Evolutionary conservation across 1,140 invertebrate genomes (phyloP), one percentile per base, ranked within the genome.

Genomic region (Cotesia typhae): DNA sequence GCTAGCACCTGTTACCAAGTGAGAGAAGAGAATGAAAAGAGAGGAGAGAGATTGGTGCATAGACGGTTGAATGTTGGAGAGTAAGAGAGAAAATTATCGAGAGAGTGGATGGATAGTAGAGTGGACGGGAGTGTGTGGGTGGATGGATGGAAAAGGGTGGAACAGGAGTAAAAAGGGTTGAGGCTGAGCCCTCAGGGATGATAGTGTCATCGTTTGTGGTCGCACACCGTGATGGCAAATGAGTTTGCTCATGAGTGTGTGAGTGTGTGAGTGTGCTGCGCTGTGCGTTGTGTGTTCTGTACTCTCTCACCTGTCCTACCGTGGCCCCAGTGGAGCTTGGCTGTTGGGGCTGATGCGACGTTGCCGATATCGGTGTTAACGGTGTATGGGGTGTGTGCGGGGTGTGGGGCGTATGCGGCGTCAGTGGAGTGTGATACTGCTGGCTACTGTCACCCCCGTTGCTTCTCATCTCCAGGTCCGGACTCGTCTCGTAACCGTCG

Each of bases 401-500:
- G 72, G 86, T 89, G 78, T 89, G 88, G 35, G 88, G 88, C 73
- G 88, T 89, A 55, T 89, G 88, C 37, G 88, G 88, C 80, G 85
- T 86, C 76, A 87, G 82, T 61, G 85, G 85, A 74, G 85, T 86
- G 79, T 87, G 85, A 78, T 87, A 87, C 80, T 87, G 85, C 74
- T 86, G 84, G 79, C 84, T 85, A 79, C 83, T 87, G 82, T 87
- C 85, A 82, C 85, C 85, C 64, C 85, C 85, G 77, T 83, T 86
- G 78, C 85, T 87, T 72, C 85, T 83, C 80, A 92, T 85, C 79
- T 92, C 91, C 83, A 93, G 90, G 84, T 93, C 93, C 78, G 92
- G 93, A 87, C 92, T 92, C 74, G 93, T 94, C 88, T 95, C 94
- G 88, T 94, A 94, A 74, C 93, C 93, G 87, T 95, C 94, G 88